Conservation (phyloP, 2,113 vertebrate genomes). For the Strigops habroptila region DNA sequence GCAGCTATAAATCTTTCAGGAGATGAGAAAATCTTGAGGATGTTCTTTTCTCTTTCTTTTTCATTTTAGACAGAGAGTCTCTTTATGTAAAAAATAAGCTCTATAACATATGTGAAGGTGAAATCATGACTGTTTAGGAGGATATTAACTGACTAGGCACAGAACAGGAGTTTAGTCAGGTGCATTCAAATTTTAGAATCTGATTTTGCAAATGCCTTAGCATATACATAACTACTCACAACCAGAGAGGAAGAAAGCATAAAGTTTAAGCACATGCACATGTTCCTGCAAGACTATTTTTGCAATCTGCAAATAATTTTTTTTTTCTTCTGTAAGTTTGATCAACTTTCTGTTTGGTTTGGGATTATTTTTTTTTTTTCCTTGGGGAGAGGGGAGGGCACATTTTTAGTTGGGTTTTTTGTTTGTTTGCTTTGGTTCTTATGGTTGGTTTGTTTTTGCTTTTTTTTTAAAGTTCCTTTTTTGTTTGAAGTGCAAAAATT, state of each 20-base stretch:
- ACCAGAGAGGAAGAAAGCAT: neutral
- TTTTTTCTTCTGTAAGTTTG: neutral
- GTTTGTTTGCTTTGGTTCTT: neutral
- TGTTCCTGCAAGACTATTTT: neutral
- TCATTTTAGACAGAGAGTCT: neutral
- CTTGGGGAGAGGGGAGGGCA: too few relatives aligned
- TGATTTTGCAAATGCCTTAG: neutral
- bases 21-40: neutral
- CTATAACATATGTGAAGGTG: neutral
- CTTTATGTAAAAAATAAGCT: neutral
- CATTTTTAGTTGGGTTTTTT: neutral
- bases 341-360: neutral
- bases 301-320: neutral
- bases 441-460: neutral
- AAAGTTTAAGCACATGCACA: neutral
- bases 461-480: neutral
- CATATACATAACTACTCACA: neutral
- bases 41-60: neutral
- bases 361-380: neutral
- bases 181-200: constrained; percentile 3
- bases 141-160: neutral
- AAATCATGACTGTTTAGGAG: neutral
- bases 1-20: neutral
- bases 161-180: neutral
- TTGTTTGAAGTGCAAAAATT: neutral